phyloP scores from a whole-genome alignment of 2,797 vertebrate species.

The Aldrovandia affinis region DNA sequence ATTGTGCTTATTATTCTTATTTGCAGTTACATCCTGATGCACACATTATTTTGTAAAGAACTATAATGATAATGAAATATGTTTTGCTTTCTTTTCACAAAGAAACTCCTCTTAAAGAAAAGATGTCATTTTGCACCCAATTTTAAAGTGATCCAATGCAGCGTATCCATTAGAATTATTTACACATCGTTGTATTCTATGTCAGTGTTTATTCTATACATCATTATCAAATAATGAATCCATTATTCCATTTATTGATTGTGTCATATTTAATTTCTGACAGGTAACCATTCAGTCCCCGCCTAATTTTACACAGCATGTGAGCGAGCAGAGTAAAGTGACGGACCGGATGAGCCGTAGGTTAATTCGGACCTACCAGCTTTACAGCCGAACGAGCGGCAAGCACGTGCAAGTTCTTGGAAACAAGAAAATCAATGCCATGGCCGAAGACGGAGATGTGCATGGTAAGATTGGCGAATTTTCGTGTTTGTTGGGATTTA shows the following conservation, averaged over 20 bases:
- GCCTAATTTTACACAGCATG: conserved; percentile 99
- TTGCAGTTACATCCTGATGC: not conserved
- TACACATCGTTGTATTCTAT: not conserved
- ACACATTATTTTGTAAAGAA: not conserved
- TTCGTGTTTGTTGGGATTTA: not conserved
- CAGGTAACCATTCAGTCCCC: conserved; percentile 99
- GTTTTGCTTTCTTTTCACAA: not conserved
- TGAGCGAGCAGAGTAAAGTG: conserved; percentile 99
- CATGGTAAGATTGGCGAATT: conserved; percentile 79
- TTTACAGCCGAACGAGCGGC: conserved; percentile 98
- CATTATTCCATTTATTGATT: conserved; percentile 62
- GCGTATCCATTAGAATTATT: not conserved
- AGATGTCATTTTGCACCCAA: not conserved
- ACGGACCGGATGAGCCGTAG: conserved; percentile 97
- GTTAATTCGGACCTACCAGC: conserved; percentile 97
- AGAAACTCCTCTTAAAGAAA: not conserved
- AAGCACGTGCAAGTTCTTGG: conserved; percentile 97
- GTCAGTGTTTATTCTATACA: not conserved
- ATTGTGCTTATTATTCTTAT: no score
- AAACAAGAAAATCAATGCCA: conserved; percentile 99
- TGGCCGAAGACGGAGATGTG: conserved; percentile 95
- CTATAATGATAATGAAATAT: not conserved
- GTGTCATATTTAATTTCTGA: conserved; percentile 89
- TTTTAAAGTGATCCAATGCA: not conserved
- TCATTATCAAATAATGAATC: not conserved